Conservation (phyloP, 2,888 invertebrate genomes). For the Tuberolachnus salignus region DNA sequence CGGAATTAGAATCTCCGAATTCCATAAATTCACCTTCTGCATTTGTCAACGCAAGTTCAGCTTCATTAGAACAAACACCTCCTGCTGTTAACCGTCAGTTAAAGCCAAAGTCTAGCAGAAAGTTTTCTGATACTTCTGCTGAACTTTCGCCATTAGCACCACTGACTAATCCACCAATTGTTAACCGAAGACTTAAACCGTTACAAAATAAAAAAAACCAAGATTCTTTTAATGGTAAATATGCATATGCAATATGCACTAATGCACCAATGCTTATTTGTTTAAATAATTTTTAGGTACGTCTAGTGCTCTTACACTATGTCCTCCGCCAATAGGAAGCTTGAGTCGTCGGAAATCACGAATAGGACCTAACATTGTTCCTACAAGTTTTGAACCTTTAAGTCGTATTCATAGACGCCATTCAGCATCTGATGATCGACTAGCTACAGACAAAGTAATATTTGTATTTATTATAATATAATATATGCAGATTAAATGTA, state of each 20-base stretch:
- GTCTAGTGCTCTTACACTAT: conserved; percentile 61
- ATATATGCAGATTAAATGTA: background rate
- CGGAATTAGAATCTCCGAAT: conserved; percentile 63
- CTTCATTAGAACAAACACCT: conserved; percentile 64
- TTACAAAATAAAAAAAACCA: conserved; percentile 58
- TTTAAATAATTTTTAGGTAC: conserved; percentile 20
- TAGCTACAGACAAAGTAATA: conserved; percentile 54
- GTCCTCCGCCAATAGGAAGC: conserved; percentile 62
- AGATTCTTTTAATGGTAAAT: conserved; percentile 41
- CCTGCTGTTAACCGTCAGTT: conserved; percentile 82
- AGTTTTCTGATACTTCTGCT: conserved; percentile 64
- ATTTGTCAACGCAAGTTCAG: conserved; percentile 63
- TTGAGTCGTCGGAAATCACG: conserved; percentile 62
- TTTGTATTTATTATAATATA: background rate
- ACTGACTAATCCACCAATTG: conserved; percentile 61
- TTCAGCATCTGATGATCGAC: conserved; percentile 58
- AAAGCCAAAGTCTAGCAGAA: conserved; percentile 81
- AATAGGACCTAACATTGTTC: conserved; percentile 67
- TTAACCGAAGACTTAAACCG: conserved; percentile 63
- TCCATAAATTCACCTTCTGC: conserved; percentile 65
- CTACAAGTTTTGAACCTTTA: conserved; percentile 60
- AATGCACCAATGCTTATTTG: background rate
- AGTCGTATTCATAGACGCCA: conserved; percentile 57
- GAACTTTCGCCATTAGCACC: conserved; percentile 63
- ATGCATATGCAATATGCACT: background rate